Percentiles rank a stretch among this genome's conserved stretches.
These are phyloP conservation scores for Pyrrhia umbra DNA, from an alignment of 2,888 invertebrate genomes.

Conservation along the genomic window DNA sequence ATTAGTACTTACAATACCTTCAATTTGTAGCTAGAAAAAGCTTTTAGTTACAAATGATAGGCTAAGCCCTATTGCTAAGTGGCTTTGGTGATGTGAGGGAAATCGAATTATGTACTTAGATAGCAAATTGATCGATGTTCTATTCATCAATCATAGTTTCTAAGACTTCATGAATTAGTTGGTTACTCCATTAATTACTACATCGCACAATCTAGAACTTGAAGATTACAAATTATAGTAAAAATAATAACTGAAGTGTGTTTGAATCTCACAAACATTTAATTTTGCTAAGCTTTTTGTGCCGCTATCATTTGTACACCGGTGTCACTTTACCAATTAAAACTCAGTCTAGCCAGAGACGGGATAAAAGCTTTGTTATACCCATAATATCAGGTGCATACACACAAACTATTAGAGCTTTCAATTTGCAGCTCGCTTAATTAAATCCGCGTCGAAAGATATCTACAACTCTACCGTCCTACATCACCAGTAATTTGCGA, in stretches of 20 bases:
- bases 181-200: no score
- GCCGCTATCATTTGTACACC: background rate
- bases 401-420: conserved; percentile 25
- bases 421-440: conserved; percentile 27
- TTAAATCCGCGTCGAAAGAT: conserved; percentile 44
- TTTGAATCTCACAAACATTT: conserved; percentile 2
- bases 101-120: background rate
- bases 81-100: background rate
- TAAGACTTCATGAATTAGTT: no score
- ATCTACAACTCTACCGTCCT: conserved; percentile 30
- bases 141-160: background rate
- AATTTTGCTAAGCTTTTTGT: background rate
- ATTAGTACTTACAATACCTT: conserved; percentile 1
- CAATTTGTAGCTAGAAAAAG: background rate
- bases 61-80: background rate
- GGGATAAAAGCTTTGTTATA: conserved; percentile 15
- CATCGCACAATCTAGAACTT: no score
- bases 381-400: conserved; percentile 17
- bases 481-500: conserved; percentile 18
- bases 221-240: no score
- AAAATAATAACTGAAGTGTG: background rate
- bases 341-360: conserved; percentile 15
- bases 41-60: background rate
- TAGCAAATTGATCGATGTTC: background rate
- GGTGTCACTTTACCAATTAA: conserved; percentile 37